Evolutionary conservation across 2,113 vertebrate species (phyloP).

Genomic region (Rhegmatorhina hoffmannsi): DNA sequence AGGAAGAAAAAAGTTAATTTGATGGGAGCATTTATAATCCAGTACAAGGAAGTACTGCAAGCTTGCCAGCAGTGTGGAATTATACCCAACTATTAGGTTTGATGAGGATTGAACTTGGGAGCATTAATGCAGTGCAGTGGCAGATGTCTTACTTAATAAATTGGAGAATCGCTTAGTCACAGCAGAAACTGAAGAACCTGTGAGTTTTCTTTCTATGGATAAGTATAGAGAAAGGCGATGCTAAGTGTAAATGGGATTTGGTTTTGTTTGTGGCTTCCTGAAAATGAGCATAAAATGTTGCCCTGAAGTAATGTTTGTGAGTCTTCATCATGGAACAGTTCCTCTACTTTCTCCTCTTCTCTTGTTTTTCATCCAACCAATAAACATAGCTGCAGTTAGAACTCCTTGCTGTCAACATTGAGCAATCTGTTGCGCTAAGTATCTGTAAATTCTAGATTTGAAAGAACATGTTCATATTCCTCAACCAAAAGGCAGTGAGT

Average conservation of each 20-base stretch:
- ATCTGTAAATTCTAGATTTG: background rate
- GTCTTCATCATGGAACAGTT: conserved; percentile 31
- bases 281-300: background rate
- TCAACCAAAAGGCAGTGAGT: fast-evolving
- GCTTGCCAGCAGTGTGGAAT: conserved; percentile 10
- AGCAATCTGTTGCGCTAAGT: background rate
- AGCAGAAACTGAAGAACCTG: conserved; percentile 2
- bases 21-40: background rate
- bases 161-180: conserved; percentile 5
- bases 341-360: background rate
- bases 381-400: background rate
- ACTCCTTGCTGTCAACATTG: background rate
- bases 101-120: background rate
- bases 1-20: conserved; percentile 5
- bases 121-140: background rate
- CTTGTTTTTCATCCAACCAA: background rate
- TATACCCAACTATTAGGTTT: background rate
- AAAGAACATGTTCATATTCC: background rate
- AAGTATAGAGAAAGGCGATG: background rate
- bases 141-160: conserved; percentile 9
- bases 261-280: conserved; percentile 37
- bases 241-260: conserved; percentile 1
- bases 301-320: background rate
- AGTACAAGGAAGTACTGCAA: background rate
- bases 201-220: background rate